These are phyloP conservation scores for Neomicropteryx cornuta DNA, from an alignment of 1,140 invertebrate species.

Conservation along the genomic window DNA sequence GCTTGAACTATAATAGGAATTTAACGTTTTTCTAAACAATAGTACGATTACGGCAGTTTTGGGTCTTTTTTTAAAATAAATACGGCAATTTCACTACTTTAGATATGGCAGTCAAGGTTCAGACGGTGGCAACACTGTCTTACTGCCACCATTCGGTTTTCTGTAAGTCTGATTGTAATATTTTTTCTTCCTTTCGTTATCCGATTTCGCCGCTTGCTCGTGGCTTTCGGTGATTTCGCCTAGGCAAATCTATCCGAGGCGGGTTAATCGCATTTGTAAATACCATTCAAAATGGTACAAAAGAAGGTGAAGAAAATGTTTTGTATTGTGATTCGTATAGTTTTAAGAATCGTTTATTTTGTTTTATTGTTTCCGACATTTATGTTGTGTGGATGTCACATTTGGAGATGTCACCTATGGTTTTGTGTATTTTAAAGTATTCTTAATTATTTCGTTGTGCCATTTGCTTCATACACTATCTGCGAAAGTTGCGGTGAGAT, in stretches of 20 bases:
- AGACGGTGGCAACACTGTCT: too few relatives aligned
- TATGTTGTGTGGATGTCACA: constrained; percentile 16
- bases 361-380: constrained; percentile 10
- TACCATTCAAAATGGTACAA: constrained; percentile 38
- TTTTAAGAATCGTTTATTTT: constrained; percentile 5
- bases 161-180: too few relatives aligned
- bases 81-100: too few relatives aligned
- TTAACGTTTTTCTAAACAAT: too few relatives aligned
- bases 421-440: constrained; percentile 1
- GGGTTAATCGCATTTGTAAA: constrained; percentile 33
- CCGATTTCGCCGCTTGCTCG: too few relatives aligned
- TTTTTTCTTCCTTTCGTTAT: too few relatives aligned
- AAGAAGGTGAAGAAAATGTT: constrained; percentile 32
- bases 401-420: constrained; percentile 7
- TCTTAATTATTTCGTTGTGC: not conserved
- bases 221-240: too few relatives aligned
- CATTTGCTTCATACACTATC: not conserved
- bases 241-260: constrained; percentile 39
- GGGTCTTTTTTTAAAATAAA: too few relatives aligned
- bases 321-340: not conserved
- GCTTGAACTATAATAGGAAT: too few relatives aligned
- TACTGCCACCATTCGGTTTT: too few relatives aligned
- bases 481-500: not conserved
- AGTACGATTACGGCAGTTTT: too few relatives aligned
- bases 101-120: too few relatives aligned